These are phyloP conservation scores for Castor canadensis DNA, from an alignment of 2,113 vertebrate genomes.

Conservation along the genomic window DNA sequence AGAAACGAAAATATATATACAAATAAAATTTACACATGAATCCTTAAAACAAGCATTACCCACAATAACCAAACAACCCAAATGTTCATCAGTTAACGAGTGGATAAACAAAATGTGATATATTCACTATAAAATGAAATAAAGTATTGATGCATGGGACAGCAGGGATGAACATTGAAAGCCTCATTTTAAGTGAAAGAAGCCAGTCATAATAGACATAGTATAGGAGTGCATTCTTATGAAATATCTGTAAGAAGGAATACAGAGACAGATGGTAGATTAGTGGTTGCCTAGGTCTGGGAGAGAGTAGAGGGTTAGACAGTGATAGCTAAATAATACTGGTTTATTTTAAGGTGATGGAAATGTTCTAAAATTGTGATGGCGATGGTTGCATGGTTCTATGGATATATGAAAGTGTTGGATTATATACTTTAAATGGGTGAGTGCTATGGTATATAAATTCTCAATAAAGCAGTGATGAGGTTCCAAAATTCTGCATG, in stretches of 20 bases:
- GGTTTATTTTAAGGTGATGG: neutral
- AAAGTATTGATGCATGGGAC: neutral
- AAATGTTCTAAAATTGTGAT: neutral
- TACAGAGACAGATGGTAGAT: neutral
- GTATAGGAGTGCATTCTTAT: neutral
- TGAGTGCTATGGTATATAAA: neutral
- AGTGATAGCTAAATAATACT: neutral
- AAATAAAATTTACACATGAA: neutral
- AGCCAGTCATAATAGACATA: neutral
- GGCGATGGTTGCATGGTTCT: neutral
- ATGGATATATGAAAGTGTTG: neutral
- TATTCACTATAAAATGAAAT: neutral
- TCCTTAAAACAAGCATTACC: neutral
- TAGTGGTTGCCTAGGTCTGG: too few species aligned
- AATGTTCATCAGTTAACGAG: neutral
- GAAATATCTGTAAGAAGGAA: neutral
- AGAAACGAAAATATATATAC: neutral
- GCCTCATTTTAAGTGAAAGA: neutral
- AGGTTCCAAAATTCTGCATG: neutral
- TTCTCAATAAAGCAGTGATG: neutral
- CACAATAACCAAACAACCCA: neutral
- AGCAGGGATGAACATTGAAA: neutral
- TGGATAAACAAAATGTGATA: neutral
- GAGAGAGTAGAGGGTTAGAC: neutral
- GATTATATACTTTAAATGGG: neutral